Conservation (phyloP, 2,888 invertebrate species). For the Orgyia antiqua region DNA sequence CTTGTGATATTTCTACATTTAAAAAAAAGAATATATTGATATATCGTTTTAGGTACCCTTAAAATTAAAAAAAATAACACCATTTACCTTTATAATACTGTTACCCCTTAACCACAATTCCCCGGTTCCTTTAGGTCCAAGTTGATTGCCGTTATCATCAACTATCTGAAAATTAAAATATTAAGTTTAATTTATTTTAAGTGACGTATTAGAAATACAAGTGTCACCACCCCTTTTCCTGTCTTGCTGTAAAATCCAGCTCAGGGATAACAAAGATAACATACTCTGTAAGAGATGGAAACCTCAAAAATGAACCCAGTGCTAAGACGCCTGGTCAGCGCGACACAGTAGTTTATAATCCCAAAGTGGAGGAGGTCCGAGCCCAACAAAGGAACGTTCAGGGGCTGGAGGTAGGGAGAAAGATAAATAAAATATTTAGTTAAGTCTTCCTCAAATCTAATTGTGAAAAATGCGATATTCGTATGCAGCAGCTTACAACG, state of each 20-base stretch:
- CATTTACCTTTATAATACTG: conserved; percentile 36
- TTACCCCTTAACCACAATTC: conserved; percentile 40
- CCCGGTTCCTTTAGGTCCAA: conserved; percentile 29
- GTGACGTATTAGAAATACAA: background rate
- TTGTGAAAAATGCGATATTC: background rate
- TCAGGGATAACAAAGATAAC: no score
- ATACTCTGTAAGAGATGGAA: no score
- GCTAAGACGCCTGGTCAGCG: no score
- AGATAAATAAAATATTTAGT: background rate
- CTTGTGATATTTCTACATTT: conserved; percentile 40
- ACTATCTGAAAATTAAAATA: conserved; percentile 27
- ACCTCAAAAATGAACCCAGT: no score
- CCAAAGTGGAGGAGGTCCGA: no score
- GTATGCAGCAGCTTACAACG: background rate
- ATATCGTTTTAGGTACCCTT: background rate
- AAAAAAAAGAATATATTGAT: background rate
- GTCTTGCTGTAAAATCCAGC: background rate
- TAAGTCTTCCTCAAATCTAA: background rate
- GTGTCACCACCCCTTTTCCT: no score
- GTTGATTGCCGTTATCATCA: conserved; percentile 31
- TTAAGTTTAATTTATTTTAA: background rate
- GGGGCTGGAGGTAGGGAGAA: background rate
- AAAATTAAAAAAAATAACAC: background rate
- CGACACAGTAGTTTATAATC: no score
- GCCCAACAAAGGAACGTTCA: no score